A percentile compares a stretch with the other conserved stretches of the same genome.
Evolutionary conservation across 2,888 invertebrate species (phyloP).

Genomic region (Trichogramma evanescens): DNA sequence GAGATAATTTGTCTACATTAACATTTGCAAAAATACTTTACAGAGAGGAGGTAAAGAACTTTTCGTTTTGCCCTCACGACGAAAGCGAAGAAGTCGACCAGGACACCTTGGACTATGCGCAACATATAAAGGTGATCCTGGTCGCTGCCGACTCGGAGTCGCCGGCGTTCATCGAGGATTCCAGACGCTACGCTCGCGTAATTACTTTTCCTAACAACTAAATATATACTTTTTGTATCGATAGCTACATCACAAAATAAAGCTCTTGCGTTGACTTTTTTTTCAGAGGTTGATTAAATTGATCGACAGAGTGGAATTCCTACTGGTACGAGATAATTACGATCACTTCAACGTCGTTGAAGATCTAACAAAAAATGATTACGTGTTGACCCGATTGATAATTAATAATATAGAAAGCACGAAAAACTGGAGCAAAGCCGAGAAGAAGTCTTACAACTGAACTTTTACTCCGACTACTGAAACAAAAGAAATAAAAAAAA

Average conservation of each 20-base stretch:
- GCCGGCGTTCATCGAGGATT: conserved; percentile 54
- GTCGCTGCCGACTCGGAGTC: conserved; percentile 63
- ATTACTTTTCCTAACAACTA: neutral
- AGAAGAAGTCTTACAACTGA: too few species aligned
- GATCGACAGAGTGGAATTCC: conserved; percentile 52
- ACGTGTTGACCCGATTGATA: conserved; percentile 14
- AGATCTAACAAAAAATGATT: conserved; percentile 50
- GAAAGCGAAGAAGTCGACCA: conserved; percentile 4
- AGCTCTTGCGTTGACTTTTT: neutral
- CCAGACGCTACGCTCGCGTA: conserved; percentile 41
- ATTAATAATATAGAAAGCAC: conserved; percentile 4
- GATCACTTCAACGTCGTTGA: conserved; percentile 77
- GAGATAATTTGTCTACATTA: too few species aligned
- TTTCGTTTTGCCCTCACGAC: conserved; percentile 38
- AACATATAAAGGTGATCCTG: conserved; percentile 42
- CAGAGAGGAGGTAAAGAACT: conserved; percentile 39
- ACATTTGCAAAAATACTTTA: conserved; percentile 3
- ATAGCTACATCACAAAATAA: too few species aligned
- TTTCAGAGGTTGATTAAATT: conserved; percentile 49
- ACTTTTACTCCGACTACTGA: too few species aligned
- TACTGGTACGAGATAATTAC: conserved; percentile 54
- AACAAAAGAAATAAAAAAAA: too few species aligned
- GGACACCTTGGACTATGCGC: conserved; percentile 16
- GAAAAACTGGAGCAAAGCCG: neutral
- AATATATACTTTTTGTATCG: conserved; percentile 8